Evolutionary conservation across 2,113 vertebrate species (phyloP), one percentile per base, ranked within the genome.

Genomic region (Cranoglanis bouderius): DNA sequence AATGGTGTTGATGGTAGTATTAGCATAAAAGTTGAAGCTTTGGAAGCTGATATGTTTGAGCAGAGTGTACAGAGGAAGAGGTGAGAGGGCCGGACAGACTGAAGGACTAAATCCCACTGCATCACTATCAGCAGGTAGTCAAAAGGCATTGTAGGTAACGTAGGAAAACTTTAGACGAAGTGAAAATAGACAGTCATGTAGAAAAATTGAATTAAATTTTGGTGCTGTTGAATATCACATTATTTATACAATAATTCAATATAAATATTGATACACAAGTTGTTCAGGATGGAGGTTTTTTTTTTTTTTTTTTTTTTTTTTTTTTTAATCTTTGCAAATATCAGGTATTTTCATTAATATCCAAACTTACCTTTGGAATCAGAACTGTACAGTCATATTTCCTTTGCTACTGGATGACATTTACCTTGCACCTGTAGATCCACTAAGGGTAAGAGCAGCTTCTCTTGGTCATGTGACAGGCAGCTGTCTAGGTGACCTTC

Each of bases 401-500:
- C 8, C 4, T 77, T 43, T 77, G 61, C 63, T 81, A n/a, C 35
- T 89, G 43, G 49, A 55, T 78, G 82, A 87, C 81, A 51, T 87
- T 84, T 63, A 78, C 16, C 26, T 87, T 40, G 12, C 38, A 55
- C 82, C 70, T 84, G n/a, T 40, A 87, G 59, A 84, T 38, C 85
- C 74, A 74, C 26, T 51, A 82, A 40, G 67, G 43, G 80, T 87
- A 57, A 29, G 82, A 88, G 61, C 80, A 49, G 84, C 87, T 77
- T 88, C 86, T 75, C 53, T 5, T 19, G 57, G 85, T 89, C 90
- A 89, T 26, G 55, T 91, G 88, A 89, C 81, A 43, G 5, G 32
- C 70, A 65, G 70, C 53, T 82, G 88, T n/a, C 65, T 84, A 65
- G 61, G 77, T 84, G 57, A 82, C 77, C 40, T 82, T 91, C 67